These are phyloP conservation scores for Pyrrhosoma nymphula DNA, from an alignment of 2,888 invertebrate genomes.

Conservation along the genomic window DNA sequence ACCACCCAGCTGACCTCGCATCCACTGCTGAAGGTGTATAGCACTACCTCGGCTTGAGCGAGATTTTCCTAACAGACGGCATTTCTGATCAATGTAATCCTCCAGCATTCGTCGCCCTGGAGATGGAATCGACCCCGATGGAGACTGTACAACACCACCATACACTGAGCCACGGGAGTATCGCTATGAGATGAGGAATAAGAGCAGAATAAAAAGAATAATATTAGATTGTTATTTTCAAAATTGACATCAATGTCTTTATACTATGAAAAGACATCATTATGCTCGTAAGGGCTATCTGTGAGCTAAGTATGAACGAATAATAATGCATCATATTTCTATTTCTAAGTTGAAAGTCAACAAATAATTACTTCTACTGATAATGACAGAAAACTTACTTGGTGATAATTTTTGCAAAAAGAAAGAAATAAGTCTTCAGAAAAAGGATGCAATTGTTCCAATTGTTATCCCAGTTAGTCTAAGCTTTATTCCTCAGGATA, in stretches of 20 bases:
- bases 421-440: no score
- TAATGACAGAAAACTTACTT: background rate
- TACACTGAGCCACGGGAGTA: conserved; percentile 26
- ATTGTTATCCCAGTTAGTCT: no score
- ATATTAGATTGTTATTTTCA: background rate
- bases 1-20: conserved; percentile 86
- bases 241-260: background rate
- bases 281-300: background rate
- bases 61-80: conserved; percentile 83
- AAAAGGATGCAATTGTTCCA: no score
- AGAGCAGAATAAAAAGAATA: background rate
- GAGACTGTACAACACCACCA: background rate
- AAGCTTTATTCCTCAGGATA: no score
- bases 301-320: background rate
- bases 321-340: background rate
- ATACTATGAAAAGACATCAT: background rate
- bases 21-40: conserved; percentile 88
- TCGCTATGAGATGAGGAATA: conserved; percentile 32
- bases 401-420: no score
- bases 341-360: background rate
- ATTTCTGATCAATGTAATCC: conserved; percentile 83
- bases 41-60: conserved; percentile 86
- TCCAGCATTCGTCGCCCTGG: conserved; percentile 76
- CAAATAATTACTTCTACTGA: background rate
- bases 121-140: conserved; percentile 58